Conservation (phyloP, 1,140 invertebrate genomes). For the Cecropterus lyciades region DNA sequence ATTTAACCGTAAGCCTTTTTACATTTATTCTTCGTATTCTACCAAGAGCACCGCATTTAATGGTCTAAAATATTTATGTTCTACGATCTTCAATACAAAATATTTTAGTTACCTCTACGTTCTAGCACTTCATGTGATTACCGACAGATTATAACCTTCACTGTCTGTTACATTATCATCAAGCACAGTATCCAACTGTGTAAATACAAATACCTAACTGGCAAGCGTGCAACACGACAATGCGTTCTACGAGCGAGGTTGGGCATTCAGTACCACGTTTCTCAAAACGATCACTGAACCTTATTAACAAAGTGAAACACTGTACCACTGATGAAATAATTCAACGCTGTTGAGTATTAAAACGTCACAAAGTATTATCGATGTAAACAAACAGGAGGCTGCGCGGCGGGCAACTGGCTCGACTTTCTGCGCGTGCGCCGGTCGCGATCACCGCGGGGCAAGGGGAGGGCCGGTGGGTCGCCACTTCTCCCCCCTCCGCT, state of each 20-base stretch:
- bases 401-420: slow-evolving; percentile 76
- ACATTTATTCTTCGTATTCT: neutral
- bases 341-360: slow-evolving; percentile 31
- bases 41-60: neutral
- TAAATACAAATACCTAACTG: slow-evolving; percentile 58
- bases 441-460: slow-evolving; percentile 42
- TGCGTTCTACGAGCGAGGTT: slow-evolving; percentile 38
- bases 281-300: slow-evolving; percentile 22
- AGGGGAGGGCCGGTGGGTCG: slow-evolving; percentile 51
- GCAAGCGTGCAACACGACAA: slow-evolving; percentile 49
- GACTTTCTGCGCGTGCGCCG: slow-evolving; percentile 72
- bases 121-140: slow-evolving; percentile 14
- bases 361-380: slow-evolving; percentile 58
- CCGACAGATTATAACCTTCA: slow-evolving; percentile 42
- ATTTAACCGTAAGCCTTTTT: slow-evolving; percentile 2
- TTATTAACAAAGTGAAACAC: slow-evolving; percentile 23
- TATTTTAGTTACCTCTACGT: neutral
- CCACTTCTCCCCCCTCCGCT: slow-evolving; percentile 47
- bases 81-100: neutral
- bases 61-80: neutral
- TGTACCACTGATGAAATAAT: slow-evolving; percentile 32
- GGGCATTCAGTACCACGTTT: slow-evolving; percentile 42
- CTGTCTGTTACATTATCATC: slow-evolving; percentile 42
- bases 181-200: slow-evolving; percentile 57
- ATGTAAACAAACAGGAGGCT: slow-evolving; percentile 81